Evolutionary conservation across 53 echinoderm and acorn worm species (phyloP), one percentile per base, ranked within the genome.

Genomic region (Apostichopus leukothele): DNA sequence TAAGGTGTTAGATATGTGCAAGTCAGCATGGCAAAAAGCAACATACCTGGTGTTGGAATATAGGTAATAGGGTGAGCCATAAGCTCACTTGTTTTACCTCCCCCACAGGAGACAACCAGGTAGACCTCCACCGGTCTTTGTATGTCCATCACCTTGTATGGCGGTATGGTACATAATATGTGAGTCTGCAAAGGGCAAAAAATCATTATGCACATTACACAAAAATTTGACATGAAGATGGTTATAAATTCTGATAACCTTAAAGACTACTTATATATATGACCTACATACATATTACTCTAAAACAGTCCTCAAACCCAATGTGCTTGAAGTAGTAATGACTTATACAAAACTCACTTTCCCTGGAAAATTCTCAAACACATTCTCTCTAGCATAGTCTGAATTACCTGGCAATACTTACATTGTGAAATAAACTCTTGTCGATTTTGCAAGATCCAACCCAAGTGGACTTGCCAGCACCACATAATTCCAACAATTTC

Each of bases 91-190:
- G 89, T 84, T 92, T 95, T 94, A 90, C 91, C 94, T 74, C 92
- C 91, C 67, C 95, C 95, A 87, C 92, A 94, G 6, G 92, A 88
- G 73, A 98, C 95, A 23, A 98, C 93, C 76, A 98, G 90, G 79
- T 89, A 94, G 50, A 96, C 94, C 55, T 92, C 93, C 16, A 92
- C 96, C 6, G 92, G 93, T 67, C 88, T 75, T 6, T 91, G 89
- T 53, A 98, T 75, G 59, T 95, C 89, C 18, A 87, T 88, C 39
- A 75, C 59, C 78, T 92, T 89, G 89, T 94, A 98, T 25, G 94
- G 90, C 53, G 98, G 98, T 86, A 96, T 96, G 78, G 78, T 96
- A 87, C 98, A 98, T 86, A 98, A 92, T 76, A 98, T 95, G 89
- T 98, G 98, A 50, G 91, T 98, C 98, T 98, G 90, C 21, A 89